These are phyloP conservation scores for Artemisiospiza belli DNA, from an alignment of 2,113 vertebrate species.

Conservation along the genomic window DNA sequence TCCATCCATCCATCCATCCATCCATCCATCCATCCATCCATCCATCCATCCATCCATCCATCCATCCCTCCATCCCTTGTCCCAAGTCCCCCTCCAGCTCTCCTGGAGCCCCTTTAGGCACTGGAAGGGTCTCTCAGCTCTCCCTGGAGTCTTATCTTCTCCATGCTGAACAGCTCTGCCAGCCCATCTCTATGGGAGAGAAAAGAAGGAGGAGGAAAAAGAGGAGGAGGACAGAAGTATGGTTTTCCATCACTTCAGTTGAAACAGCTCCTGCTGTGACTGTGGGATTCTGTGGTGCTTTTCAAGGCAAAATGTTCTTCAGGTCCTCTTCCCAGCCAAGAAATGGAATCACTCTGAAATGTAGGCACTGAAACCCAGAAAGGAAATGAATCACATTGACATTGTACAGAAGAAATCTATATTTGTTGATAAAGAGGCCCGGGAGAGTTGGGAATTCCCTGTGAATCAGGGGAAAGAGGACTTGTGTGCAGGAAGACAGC, in stretches of 20 bases:
- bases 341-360: background rate
- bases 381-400: background rate
- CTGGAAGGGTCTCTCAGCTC: background rate
- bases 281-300: background rate
- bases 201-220: background rate
- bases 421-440: background rate
- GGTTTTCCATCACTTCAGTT: background rate
- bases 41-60: background rate
- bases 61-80: background rate
- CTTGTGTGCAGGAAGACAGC: background rate
- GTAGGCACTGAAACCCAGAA: background rate
- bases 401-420: background rate
- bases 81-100: background rate
- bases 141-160: background rate
- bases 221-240: background rate
- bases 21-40: no score
- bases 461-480: background rate
- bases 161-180: background rate
- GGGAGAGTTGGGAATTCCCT: background rate
- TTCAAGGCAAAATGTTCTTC: background rate
- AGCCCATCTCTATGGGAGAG: background rate
- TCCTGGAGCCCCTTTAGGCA: background rate
- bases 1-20: no score
- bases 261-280: background rate
- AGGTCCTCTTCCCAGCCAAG: background rate